Evolutionary conservation across 2,888 invertebrate species (phyloP), one percentile per base, ranked within the genome.

Genomic region (Mythimna loreyi): DNA sequence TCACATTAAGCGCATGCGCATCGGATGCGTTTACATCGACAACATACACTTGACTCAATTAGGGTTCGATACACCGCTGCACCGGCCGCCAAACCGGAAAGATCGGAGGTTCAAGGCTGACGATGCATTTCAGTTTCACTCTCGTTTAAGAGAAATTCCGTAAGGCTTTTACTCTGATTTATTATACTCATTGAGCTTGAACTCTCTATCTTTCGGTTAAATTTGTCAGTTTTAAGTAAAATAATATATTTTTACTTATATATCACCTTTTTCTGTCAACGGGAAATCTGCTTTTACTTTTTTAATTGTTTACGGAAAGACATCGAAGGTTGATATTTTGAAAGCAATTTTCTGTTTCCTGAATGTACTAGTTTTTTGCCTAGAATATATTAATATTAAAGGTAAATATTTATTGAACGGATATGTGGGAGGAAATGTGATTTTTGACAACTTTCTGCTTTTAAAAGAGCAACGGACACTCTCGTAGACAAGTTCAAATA

Each of bases 31-130:
- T 73, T 53, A 59, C 63, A 58, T 67, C 40, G 49, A 57, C 55
- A 71, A 80, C 82, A 85, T 77, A 82, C 83, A 85, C 86, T 86
- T 86, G 86, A 86, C 85, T 85, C 78, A 72, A 74, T 82, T 85
- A 75, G 70, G 74, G 86, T 86, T 85, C 86, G 84, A 75, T 76
- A 73, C 77, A 50, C 83, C 64, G 74, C 66, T 66, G 71, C 75
- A 59, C 74, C 70, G 80, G 75, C 80, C 72, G 64, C 63, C 72
- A 77, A 81, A 84, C 85, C 85, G 83, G 85, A 85, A 84, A 85
- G 82, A 84, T 80, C 68, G 65, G 50, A 74, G 65, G 80, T 82
- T 85, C 85, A 85, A 85, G 85, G 85, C 63, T 74, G 33, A 13
- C 33, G 68, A 68, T 67, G 71, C 70, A 55, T 81, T 81, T 68